These are phyloP conservation scores for Lingula anatina DNA, from an alignment of 2,888 invertebrate species.

Conservation along the genomic window DNA sequence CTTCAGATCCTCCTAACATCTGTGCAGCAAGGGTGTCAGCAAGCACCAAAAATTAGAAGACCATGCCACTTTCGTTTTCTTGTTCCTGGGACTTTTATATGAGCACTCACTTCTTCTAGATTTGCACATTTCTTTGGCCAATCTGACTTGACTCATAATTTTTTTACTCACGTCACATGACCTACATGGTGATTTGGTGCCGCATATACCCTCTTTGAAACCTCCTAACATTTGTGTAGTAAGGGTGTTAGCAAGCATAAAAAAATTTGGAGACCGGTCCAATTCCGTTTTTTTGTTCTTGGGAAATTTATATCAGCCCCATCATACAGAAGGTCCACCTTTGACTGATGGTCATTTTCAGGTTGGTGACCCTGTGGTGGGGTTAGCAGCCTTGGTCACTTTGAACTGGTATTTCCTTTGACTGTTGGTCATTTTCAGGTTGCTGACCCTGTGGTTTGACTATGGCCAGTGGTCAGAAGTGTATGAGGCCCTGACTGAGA, in stretches of 20 bases:
- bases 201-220: conserved; percentile 10
- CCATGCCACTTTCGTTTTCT: no score
- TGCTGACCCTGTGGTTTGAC: conserved; percentile 96
- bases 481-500: conserved; percentile 86
- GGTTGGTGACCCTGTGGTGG: conserved; percentile 95
- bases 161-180: conserved; percentile 8
- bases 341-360: no score
- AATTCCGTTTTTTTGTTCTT: no score
- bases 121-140: no score
- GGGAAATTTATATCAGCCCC: no score
- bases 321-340: no score
- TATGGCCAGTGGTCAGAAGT: conserved; percentile 92
- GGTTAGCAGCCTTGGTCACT: conserved; percentile 86
- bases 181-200: conserved; percentile 9
- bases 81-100: no score
- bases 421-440: conserved; percentile 50
- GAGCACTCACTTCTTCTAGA: no score
- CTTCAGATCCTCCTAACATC: conserved; percentile 12
- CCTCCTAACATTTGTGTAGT: conserved; percentile 10
- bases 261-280: no score
- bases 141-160: no score
- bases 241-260: conserved; percentile 6
- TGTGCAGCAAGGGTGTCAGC: conserved; percentile 10
- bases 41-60: no score
- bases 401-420: neutral